Percentiles rank a stretch among this genome's conserved stretches.
Conservation (phyloP, 2,797 vertebrate species). For the Sebastes oblongus region DNA sequence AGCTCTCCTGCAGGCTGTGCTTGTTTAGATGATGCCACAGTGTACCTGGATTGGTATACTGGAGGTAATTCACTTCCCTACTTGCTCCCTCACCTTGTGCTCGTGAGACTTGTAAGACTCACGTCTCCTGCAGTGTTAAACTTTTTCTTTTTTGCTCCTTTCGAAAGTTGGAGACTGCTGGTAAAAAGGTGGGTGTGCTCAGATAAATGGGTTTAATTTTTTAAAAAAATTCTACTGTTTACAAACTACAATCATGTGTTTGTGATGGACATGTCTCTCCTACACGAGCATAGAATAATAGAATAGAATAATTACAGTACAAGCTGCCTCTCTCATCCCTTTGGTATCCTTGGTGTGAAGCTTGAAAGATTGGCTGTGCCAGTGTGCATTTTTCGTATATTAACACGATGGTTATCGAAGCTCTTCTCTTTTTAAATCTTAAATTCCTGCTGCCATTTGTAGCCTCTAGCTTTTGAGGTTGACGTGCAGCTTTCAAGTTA, state of each 20-base stretch:
- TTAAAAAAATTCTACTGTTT: too few relatives aligned
- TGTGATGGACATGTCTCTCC: neutral
- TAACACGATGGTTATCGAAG: neutral
- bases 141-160: constrained; percentile 28
- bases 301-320: neutral
- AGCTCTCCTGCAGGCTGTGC: constrained; percentile 9
- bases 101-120: neutral
- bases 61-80: neutral
- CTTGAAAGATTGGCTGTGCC: neutral
- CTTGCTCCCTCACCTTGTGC: constrained; percentile 20
- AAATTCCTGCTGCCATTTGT: neutral
- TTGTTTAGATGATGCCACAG: constrained; percentile 36
- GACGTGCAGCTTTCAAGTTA: neutral
- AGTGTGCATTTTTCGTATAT: neutral
- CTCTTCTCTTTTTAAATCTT: neutral
- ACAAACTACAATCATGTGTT: neutral
- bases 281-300: neutral
- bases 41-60: constrained; percentile 12
- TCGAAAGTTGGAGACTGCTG: constrained; percentile 47
- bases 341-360: neutral
- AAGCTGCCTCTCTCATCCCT: neutral
- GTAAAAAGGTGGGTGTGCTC: constrained; percentile 61
- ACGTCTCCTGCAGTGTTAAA: constrained; percentile 31
- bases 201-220: too few relatives aligned
- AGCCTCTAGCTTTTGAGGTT: neutral